These are phyloP conservation scores for Drosophila gunungcola DNA, from an alignment of 1,140 invertebrate genomes.

Conservation along the genomic window DNA sequence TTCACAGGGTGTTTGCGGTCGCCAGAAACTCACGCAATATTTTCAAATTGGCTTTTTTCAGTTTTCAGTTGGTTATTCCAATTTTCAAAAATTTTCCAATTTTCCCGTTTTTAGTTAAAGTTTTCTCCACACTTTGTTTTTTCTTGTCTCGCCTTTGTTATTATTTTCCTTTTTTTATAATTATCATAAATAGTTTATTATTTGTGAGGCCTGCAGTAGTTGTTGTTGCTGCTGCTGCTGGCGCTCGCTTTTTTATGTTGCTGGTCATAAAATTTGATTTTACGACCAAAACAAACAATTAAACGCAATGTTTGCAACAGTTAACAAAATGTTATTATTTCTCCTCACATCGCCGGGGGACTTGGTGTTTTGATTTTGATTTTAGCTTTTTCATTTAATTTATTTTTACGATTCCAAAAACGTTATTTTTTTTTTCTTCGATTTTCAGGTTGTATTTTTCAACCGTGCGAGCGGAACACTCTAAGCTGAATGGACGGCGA, in stretches of 20 bases:
- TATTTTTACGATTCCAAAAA: conserved; percentile 3
- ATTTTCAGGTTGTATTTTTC: conserved; percentile 11
- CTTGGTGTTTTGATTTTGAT: conserved; percentile 21
- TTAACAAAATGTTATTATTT: conserved; percentile 77
- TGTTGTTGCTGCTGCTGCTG: conserved; percentile 39
- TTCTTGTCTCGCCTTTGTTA: conserved; percentile 1
- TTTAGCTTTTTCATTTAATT: conserved; percentile 10
- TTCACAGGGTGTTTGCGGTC: conserved; percentile 64
- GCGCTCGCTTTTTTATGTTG: conserved; percentile 74
- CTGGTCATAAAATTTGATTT: conserved; percentile 84
- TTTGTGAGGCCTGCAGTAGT: conserved; percentile 10
- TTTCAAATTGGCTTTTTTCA: conserved; percentile 59
- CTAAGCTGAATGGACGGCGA: conserved; percentile 30
- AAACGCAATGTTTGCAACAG: conserved; percentile 79
- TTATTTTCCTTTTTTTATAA: conserved; percentile 8
- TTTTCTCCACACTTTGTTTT: conserved; percentile 3
- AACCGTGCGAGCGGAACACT: conserved; percentile 35
- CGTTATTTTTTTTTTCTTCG: neutral
- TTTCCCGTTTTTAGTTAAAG: conserved; percentile 1
- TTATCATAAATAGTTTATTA: conserved; percentile 43
- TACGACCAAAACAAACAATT: conserved; percentile 85
- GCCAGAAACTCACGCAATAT: conserved; percentile 37
- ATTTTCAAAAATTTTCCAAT: conserved; percentile 11
- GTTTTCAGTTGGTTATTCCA: neutral
- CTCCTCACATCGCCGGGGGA: conserved; percentile 27